phyloP scores from a whole-genome alignment of 2,888 invertebrate genomes.

The Drosophila siamana region DNA sequence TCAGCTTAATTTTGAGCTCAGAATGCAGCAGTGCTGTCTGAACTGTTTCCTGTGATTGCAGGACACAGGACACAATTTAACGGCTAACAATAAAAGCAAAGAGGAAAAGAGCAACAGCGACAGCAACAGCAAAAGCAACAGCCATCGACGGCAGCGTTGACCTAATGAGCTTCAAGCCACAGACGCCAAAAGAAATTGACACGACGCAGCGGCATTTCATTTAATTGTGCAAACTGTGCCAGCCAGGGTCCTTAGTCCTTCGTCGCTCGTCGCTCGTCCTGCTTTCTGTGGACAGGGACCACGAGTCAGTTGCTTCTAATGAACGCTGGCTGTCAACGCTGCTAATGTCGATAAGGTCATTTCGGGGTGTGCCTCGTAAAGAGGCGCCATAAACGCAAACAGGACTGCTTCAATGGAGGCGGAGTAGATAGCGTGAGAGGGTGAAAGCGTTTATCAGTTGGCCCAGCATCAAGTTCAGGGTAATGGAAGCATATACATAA shows the following conservation, averaged over 20 bases:
- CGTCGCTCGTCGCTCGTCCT: not conserved
- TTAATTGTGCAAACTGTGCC: slow-evolving; percentile 64
- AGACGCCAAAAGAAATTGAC: slow-evolving; percentile 69
- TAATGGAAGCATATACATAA: slow-evolving; percentile 39
- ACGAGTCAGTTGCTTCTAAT: slow-evolving; percentile 50
- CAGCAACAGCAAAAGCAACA: not conserved
- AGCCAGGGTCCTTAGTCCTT: slow-evolving; percentile 12
- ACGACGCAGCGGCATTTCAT: slow-evolving; percentile 62
- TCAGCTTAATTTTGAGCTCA: slow-evolving; percentile 1
- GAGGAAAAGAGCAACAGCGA: slow-evolving; percentile 28
- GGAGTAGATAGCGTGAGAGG: not conserved
- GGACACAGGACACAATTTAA: slow-evolving; percentile 39
- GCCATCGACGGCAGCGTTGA: slow-evolving; percentile 30
- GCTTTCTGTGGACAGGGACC: slow-evolving; percentile 1
- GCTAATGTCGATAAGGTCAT: slow-evolving; percentile 74
- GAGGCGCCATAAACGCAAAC: slow-evolving; percentile 60
- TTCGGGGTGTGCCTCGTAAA: slow-evolving; percentile 62
- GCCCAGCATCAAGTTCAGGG: slow-evolving; percentile 18
- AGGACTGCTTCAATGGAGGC: slow-evolving; percentile 30
- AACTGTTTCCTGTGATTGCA: slow-evolving; percentile 12
- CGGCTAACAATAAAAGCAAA: slow-evolving; percentile 54
- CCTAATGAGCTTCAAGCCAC: slow-evolving; percentile 72
- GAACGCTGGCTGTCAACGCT: slow-evolving; percentile 59
- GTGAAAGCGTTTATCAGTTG: slow-evolving; percentile 56
- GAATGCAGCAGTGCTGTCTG: slow-evolving; percentile 21